Base-by-base conservation (phyloP, 2,113 vertebrate genomes). In the Dipodomys ordii region DNA sequence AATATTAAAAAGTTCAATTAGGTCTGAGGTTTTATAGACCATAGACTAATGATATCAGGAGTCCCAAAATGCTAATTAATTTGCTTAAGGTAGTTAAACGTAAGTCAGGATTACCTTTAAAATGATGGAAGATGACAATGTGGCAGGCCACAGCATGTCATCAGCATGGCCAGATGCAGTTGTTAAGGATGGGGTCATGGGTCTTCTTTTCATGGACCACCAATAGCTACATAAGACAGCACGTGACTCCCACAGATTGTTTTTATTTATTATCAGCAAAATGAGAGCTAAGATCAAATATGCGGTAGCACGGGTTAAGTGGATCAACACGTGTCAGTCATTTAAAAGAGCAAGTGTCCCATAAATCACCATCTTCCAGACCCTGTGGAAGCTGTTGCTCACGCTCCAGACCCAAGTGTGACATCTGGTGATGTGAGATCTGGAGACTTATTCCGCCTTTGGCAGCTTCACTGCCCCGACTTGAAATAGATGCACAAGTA, bases 1-100 rank as follows among this genome's bases (percentile, higher is more conserved):
- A 88, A 83, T 74, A 96, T 89, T 96, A 96, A 97, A 97, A 95
- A 95, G 94, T 97, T 97, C 83, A 92, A 71, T 97, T 96, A 96
- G 83, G 88, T 89, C 68, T 92, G 44, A 89, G 69, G 73, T 82
- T 97, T 97, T 97, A 97, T 95, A 91, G 93, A 95, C 64, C 92
- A 60, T 84, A 90, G 93, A 87, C 94, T 95, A 95, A 94, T 46
- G 32, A 67, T 68, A 92, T 74, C 93, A 64, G 57, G 84, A 88
- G 90, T 62, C n/a, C 53, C 76, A 78, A 83, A 90, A 94, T 93
- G 69, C 93, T 95, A 96, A 97, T 96, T 96, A 94, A 97, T 95
- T 97, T 96, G 90, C 93, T 96, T 96, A 95, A 96, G 83, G 67
- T 93, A 92, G 87, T 97, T 95, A 93, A 95, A 94, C 49, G 96